Percentiles rank a stretch among this genome's conserved stretches.
Evolutionary conservation across 2,113 vertebrate species (phyloP).

Genomic region (Macrotus californicus): DNA sequence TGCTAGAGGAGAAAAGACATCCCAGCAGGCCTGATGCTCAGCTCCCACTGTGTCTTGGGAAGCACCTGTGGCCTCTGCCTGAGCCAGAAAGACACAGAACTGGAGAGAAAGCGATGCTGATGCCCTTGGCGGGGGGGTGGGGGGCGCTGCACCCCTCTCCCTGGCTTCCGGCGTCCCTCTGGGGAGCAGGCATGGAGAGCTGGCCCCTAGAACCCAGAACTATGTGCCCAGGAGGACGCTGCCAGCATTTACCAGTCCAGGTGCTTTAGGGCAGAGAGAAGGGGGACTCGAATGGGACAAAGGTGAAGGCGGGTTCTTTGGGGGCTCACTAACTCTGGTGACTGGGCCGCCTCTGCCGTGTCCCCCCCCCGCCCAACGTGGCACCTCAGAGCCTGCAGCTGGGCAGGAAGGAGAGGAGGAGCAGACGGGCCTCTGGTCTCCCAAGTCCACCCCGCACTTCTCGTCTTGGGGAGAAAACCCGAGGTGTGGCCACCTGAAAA

Average conservation of each 20-base stretch:
- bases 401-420: neutral
- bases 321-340: neutral
- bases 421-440: too few relatives aligned
- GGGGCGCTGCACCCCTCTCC: neutral
- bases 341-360: neutral
- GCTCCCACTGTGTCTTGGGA: rapidly evolving
- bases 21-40: rapidly evolving
- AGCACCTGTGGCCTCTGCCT: rapidly evolving
- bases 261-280: neutral
- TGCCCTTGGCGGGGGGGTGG: rapidly evolving
- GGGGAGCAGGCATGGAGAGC: neutral
- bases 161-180: neutral
- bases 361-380: too few relatives aligned
- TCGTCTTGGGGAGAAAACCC: neutral
- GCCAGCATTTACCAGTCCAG: rapidly evolving
- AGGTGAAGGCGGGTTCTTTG: neutral
- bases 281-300: rapidly evolving
- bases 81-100: neutral
- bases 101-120: rapidly evolving
- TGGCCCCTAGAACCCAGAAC: rapidly evolving
- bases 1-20: neutral
- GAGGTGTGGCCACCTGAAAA: rapidly evolving
- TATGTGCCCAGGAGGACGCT: rapidly evolving
- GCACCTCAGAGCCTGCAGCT: too few relatives aligned
- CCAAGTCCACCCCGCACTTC: neutral